These are phyloP conservation scores for Brachyrhaphis roseni DNA, from an alignment of 2,797 vertebrate genomes.

Conservation along the genomic window DNA sequence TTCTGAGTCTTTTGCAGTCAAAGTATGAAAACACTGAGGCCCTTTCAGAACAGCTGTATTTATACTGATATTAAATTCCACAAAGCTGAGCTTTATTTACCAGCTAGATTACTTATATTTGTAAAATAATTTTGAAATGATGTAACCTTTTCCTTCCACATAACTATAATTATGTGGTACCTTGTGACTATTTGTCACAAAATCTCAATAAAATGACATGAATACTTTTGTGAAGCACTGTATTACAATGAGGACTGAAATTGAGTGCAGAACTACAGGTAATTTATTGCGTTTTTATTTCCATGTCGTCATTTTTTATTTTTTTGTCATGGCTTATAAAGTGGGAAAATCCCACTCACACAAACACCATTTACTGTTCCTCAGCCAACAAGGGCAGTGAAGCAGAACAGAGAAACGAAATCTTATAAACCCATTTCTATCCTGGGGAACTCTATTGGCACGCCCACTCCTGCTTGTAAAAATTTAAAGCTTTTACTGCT, in stretches of 20 bases:
- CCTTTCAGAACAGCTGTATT: background rate
- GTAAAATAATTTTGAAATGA: background rate
- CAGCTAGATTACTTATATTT: background rate
- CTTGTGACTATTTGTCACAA: background rate
- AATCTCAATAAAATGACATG: background rate
- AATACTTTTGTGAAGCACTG: background rate
- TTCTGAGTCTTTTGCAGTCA: background rate
- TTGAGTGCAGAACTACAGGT: background rate
- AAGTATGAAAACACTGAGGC: background rate
- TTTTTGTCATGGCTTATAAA: background rate
- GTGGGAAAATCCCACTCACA: slow-evolving; percentile 6
- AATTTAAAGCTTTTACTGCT: background rate
- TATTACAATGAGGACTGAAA: background rate
- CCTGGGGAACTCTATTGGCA: slow-evolving; percentile 4
- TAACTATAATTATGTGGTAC: background rate
- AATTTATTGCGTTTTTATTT: background rate
- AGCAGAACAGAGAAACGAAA: background rate
- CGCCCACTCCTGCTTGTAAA: background rate
- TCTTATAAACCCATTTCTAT: slow-evolving; percentile 17
- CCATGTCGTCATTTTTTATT: background rate
- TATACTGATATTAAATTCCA: background rate
- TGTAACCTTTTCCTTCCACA: background rate
- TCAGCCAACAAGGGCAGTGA: background rate
- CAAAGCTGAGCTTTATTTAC: background rate
- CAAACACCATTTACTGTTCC: background rate